phyloP scores from a whole-genome alignment of 2,797 vertebrate species.

The Atherinosoma microstoma region DNA sequence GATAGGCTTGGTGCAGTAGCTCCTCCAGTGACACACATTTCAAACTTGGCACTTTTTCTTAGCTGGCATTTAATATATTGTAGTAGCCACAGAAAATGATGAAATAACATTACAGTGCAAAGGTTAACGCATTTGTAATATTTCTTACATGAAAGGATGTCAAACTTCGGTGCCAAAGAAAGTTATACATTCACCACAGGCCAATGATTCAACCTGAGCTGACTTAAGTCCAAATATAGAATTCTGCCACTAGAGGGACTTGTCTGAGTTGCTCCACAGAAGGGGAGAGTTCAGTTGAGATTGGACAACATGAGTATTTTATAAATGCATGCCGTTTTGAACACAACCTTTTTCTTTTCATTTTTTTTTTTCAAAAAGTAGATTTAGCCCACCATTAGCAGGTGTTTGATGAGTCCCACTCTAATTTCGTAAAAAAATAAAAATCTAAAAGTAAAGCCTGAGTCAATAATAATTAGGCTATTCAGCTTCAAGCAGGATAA shows the following conservation, averaged over 20 bases:
- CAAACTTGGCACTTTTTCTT: neutral
- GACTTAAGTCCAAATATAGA: neutral
- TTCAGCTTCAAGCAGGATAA: neutral
- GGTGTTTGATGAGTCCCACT: neutral
- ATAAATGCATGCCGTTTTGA: neutral
- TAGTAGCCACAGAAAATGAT: neutral
- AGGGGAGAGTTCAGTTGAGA: neutral
- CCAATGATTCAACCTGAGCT: neutral
- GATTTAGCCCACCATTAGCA: neutral
- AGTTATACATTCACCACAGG: conserved; percentile 1
- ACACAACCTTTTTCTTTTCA: neutral
- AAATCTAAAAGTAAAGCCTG: neutral
- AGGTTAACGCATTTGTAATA: neutral
- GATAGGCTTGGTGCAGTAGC: neutral
- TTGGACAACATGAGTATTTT: neutral
- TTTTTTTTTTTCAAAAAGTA: neutral
- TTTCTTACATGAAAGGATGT: neutral
- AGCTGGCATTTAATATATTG: neutral
- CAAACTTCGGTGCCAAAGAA: neutral
- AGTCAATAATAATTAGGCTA: neutral
- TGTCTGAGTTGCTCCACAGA: neutral
- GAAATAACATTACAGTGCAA: neutral
- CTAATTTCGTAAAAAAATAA: too few relatives aligned
- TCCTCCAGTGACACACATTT: conserved; percentile 1
- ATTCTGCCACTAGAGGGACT: conserved; percentile 27